Evolutionary conservation across 2,888 invertebrate species (phyloP), one percentile per base, ranked within the genome.

Genomic region (Phasia obesa): DNA sequence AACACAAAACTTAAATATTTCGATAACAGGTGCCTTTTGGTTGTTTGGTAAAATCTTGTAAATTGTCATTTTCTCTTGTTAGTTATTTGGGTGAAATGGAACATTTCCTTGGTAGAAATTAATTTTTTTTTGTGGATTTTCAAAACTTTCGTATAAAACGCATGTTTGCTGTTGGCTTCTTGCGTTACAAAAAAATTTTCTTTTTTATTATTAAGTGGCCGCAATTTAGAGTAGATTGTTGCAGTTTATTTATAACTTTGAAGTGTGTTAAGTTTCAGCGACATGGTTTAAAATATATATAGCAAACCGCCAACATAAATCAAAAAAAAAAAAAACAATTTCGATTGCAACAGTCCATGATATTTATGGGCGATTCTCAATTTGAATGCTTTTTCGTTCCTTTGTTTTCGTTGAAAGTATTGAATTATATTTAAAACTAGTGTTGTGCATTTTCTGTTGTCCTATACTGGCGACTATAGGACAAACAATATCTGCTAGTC

Each of bases 1-100:
- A 83, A 76, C 60, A 76, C 49, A 75, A 65, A 71, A 65, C 65
- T 44, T 44, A 67, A 60, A 60, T 69, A 74, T 64, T 78, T 67
- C 19, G 17, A 38, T 44, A 79, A 60, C 79, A 79, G 79, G 79
- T 79, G 79, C 73, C 51, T 73, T 65, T 59, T 44, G 15, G n/a
- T 19, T 51, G 42, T 42, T 53, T 13, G n/a, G 27, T 15, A 55
- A 62, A 74, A 55, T 64, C 70, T 59, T 59, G 70, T 35, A 25
- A 47, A 59, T 49, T 71, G 59, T 59, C 59, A 59, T 49, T 71
- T 71, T 71, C 47, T 71, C 70, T 57, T 57, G 57, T 70, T 57
- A 57, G 21, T 44, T 70, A 57, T 57, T 67, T 59, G 7, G 31
- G 44, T 21, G 25, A 70, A 70, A 23, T 57, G 21, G 57, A 44